Conservation (phyloP, 2,888 invertebrate species). For the Synanthedon andrenaeformis region DNA sequence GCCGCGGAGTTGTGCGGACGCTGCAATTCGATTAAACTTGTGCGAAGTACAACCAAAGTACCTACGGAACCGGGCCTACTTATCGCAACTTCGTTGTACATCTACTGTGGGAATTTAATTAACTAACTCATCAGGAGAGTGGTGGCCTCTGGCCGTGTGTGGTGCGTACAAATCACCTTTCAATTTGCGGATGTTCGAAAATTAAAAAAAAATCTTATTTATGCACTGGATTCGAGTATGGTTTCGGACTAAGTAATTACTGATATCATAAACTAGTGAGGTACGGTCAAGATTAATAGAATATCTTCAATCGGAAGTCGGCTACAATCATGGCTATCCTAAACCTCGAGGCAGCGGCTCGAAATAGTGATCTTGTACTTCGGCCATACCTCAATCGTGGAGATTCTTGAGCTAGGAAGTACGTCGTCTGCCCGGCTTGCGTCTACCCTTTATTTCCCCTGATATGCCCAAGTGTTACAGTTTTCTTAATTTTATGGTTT, state of each 20-base stretch:
- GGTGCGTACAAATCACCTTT: slow-evolving; percentile 15
- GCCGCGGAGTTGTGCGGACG: slow-evolving; percentile 22
- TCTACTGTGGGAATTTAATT: slow-evolving; percentile 58
- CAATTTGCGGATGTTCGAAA: slow-evolving; percentile 3
- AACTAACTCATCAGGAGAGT: slow-evolving; percentile 45
- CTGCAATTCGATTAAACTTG: slow-evolving; percentile 67
- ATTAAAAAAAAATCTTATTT: not conserved
- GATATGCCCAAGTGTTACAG: too few species aligned
- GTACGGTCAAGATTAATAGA: too few species aligned
- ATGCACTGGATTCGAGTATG: not conserved
- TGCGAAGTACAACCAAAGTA: slow-evolving; percentile 33
- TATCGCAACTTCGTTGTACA: slow-evolving; percentile 49
- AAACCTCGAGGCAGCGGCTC: too few species aligned
- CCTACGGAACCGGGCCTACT: slow-evolving; percentile 48
- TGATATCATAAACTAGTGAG: too few species aligned
- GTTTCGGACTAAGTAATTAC: not conserved
- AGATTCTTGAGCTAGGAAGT: too few species aligned
- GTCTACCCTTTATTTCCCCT: too few species aligned
- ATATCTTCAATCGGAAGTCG: too few species aligned
- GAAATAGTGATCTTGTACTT: too few species aligned
- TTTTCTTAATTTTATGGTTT: too few species aligned
- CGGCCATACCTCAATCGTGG: too few species aligned
- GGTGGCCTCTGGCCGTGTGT: slow-evolving; percentile 14
- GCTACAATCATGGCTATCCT: too few species aligned
- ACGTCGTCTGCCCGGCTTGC: too few species aligned